phyloP scores from a whole-genome alignment of 2,797 vertebrate genomes.

The Notolepis coatsorum region DNA sequence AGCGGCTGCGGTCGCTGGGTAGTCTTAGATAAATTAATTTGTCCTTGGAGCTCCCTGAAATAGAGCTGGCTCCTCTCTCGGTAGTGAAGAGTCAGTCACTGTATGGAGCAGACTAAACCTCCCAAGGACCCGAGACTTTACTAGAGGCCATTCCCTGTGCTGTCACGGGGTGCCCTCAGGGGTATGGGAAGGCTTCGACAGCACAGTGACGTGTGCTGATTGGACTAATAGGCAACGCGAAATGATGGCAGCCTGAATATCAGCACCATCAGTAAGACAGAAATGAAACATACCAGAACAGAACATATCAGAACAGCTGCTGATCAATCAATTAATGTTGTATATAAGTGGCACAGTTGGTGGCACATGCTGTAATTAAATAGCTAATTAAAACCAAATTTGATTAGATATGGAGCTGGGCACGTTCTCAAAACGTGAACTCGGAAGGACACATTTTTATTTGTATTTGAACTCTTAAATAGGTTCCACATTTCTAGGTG shows the following conservation, averaged over 20 bases:
- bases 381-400: conserved; percentile 52
- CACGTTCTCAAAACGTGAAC: conserved; percentile 31
- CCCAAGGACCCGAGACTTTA: conserved; percentile 28
- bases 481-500: conserved; percentile 22
- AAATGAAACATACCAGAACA: no score
- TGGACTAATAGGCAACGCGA: not conserved
- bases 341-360: conserved; percentile 41
- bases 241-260: conserved; percentile 27
- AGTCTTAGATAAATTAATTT: conserved; percentile 65
- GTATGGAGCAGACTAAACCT: conserved; percentile 39
- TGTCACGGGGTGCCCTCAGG: conserved; percentile 28
- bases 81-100: conserved; percentile 33
- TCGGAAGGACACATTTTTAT: conserved; percentile 21
- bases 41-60: conserved; percentile 64
- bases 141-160: conserved; percentile 29
- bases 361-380: conserved; percentile 59
- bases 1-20: conserved; percentile 23
- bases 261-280: conserved; percentile 1
- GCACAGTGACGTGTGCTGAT: conserved; percentile 3
- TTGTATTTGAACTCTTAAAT: conserved; percentile 36
- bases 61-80: conserved; percentile 46
- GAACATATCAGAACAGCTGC: conserved; percentile 36
- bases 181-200: not conserved
- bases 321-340: conserved; percentile 48
- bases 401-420: conserved; percentile 31